These are phyloP conservation scores for Platycheirus albimanus DNA, from an alignment of 2,888 invertebrate genomes.

Conservation along the genomic window DNA sequence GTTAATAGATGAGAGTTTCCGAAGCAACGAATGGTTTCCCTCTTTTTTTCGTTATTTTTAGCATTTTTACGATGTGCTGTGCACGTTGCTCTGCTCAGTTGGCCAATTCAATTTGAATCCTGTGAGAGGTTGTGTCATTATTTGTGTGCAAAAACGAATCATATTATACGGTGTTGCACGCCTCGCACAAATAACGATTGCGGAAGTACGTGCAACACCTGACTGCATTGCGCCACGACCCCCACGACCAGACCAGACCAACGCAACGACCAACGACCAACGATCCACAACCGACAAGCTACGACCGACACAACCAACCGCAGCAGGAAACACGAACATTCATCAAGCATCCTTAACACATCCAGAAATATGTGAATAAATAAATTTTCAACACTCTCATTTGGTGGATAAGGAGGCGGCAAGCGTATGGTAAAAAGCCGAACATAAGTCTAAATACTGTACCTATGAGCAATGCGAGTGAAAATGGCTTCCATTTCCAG, in stretches of 20 bases:
- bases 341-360: constrained; percentile 61
- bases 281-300: too few species aligned
- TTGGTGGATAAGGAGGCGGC: not conserved
- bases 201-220: constrained; percentile 71
- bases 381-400: constrained; percentile 49
- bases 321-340: constrained; percentile 38
- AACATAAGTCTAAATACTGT: constrained; percentile 26
- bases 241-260: too few species aligned
- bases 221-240: constrained; percentile 64
- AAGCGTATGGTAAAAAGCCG: not conserved
- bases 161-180: constrained; percentile 47
- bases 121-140: not conserved
- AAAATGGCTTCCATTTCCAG: constrained; percentile 38
- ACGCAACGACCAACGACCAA: constrained; percentile 5
- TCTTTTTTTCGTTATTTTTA: not conserved
- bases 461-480: constrained; percentile 33
- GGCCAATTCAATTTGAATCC: constrained; percentile 60
- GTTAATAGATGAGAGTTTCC: constrained; percentile 40
- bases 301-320: constrained; percentile 24
- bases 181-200: constrained; percentile 57
- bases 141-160: constrained; percentile 29
- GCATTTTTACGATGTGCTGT: constrained; percentile 12
- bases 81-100: constrained; percentile 13
- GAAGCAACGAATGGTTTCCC: not conserved
- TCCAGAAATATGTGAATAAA: constrained; percentile 67